Base-by-base conservation (phyloP, 2,888 invertebrate species). In the Coecobrya sp. region DNA sequence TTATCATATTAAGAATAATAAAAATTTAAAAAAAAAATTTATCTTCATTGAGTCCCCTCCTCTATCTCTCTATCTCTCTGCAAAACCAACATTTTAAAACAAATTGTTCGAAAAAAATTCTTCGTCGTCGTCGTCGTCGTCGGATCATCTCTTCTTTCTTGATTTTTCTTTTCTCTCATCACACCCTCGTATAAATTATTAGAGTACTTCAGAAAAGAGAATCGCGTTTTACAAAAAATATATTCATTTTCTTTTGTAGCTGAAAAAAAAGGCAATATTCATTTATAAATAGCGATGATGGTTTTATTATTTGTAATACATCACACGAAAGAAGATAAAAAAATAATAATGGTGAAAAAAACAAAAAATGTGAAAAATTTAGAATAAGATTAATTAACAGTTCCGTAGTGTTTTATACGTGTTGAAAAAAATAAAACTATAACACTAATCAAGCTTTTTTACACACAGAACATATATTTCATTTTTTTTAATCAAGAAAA, bases 321-420 rank as follows among this genome's bases (percentile, higher is more conserved):
- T 22, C 86, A 73, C 86, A 19, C 92, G 84, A 81, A 19, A 88
- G 84, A 81, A 86, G 30, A 88, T 4, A 65, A 65, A 84, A 79
- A 87, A 79, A 65, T 22, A 73, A 55, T 91, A 30, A n/a, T n/a
- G n/a, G n/a, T n/a, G n/a, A n/a, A n/a, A n/a, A n/a, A n/a, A n/a
- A n/a, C n/a, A n/a, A n/a, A 82, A 82, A 88, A 88, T 81, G 85
- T 92, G 65, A 88, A n/a, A 91, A 85, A 45, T 62, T 30, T 89
- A 92, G 89, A 88, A 22, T 92, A 89, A 92, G 89, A 22, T 86
- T 92, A 52, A 88, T 92, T 92, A 92, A 92, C 85, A 82, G 62
- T 92, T 92, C 88, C 62, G 92, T 92, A 92, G 92, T 92, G 88
- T 92, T 92, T 92, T 92, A 76, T 92, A 89, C 89, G 82, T 45